A percentile compares a stretch with the other conserved stretches of the same genome.
phyloP scores from a whole-genome alignment of 1,140 invertebrate species.

The Ostrea denselamellosa region DNA sequence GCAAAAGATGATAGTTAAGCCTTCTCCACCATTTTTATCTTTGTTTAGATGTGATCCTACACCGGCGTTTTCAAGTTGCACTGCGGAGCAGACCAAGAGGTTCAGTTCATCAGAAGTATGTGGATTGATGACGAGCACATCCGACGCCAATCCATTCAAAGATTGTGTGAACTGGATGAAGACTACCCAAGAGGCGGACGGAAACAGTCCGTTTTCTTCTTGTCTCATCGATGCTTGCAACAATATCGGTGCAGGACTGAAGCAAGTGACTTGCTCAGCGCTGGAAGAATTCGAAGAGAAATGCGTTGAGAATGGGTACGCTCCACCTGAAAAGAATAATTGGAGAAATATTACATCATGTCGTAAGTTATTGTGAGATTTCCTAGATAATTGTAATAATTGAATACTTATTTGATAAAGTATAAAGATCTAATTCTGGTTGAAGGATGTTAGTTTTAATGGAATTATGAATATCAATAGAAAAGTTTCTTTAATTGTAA shows the following conservation, averaged over 20 bases:
- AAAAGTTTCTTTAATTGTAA: background rate
- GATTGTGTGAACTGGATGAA: constrained; percentile 8
- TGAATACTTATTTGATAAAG: background rate
- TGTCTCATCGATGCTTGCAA: background rate
- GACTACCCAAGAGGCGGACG: background rate
- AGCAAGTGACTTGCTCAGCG: constrained; percentile 45
- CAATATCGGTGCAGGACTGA: constrained; percentile 3
- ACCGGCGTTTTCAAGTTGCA: background rate
- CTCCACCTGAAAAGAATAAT: background rate
- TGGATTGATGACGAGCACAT: background rate
- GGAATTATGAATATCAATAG: background rate
- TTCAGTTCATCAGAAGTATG: background rate
- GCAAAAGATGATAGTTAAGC: too few species aligned
- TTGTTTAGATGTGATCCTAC: background rate
- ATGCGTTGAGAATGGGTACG: constrained; percentile 51
- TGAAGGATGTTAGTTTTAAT: background rate
- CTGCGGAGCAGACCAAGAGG: background rate
- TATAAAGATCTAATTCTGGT: background rate
- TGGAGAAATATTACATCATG: constrained; percentile 15
- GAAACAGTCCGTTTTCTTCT: background rate
- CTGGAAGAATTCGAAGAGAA: constrained; percentile 54
- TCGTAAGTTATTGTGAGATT: background rate
- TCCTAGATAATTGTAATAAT: background rate
- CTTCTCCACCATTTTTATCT: too few species aligned
- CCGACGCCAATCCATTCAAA: background rate